Conservation (phyloP, 2,797 vertebrate genomes). For the Spondyliosoma cantharus region DNA sequence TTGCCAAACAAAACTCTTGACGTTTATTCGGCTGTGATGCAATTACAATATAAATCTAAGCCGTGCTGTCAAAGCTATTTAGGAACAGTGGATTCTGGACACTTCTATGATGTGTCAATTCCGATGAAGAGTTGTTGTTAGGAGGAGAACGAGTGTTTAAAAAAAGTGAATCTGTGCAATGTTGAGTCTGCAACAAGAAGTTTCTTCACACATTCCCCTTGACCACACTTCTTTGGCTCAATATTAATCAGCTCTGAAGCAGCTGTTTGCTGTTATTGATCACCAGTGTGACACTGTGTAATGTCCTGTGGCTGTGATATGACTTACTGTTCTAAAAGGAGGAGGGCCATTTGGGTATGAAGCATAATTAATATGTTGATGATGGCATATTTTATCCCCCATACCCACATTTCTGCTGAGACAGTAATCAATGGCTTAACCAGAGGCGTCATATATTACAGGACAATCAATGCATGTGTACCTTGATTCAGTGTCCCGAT, state of each 20-base stretch:
- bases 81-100: slow-evolving; percentile 6
- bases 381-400: slow-evolving; percentile 68
- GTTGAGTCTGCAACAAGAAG: neutral
- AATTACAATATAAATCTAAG: slow-evolving; percentile 44
- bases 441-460: slow-evolving; percentile 66
- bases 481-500: slow-evolving; percentile 35
- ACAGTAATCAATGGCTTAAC: slow-evolving; percentile 70
- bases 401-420: slow-evolving; percentile 58
- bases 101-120: slow-evolving; percentile 18
- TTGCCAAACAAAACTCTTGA: slow-evolving; percentile 61
- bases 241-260: slow-evolving; percentile 47
- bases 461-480: slow-evolving; percentile 60
- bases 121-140: slow-evolving; percentile 11
- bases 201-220: neutral
- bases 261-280: slow-evolving; percentile 59
- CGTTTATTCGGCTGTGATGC: slow-evolving; percentile 52
- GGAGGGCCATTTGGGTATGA: slow-evolving; percentile 47
- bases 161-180: slow-evolving; percentile 7
- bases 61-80: slow-evolving; percentile 38
- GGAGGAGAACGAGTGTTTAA: neutral
- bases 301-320: slow-evolving; percentile 48
- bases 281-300: slow-evolving; percentile 43
- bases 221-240: slow-evolving; percentile 8
- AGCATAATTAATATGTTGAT: slow-evolving; percentile 74
- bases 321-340: slow-evolving; percentile 55